Evolutionary conservation across 2,888 invertebrate genomes (phyloP), one percentile per base, ranked within the genome.

Genomic region (Epiblema foenella): DNA sequence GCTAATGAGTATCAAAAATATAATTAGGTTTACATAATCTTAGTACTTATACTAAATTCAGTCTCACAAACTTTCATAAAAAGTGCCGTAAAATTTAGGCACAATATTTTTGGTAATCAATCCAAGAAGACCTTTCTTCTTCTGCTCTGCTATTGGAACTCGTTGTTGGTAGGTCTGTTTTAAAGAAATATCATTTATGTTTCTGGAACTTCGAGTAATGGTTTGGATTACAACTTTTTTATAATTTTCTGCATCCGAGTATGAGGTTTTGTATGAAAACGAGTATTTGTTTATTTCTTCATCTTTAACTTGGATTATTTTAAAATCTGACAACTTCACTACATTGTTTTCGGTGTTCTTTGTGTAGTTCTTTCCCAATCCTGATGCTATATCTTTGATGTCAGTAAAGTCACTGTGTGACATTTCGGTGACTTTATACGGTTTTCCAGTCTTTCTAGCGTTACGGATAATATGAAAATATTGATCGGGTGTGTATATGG

Each of bases 21-120:
- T n/a, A n/a, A n/a, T n/a, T n/a, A n/a, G n/a, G n/a, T n/a, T n/a
- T n/a, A 24, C 4, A 24, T 24, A 24, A 24, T 24, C 24, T 3
- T 24, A 24, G 24, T 24, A 24, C 24, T 24, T 24, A 46, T n/a
- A 15, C 1, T 46, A 3, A n/a, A 9, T n/a, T 51, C 51, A 51
- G 51, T 51, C 51, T 51, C 18, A 51, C 51, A 51, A 51, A n/a
- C 1, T 46, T 46, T 46, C 46, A 46, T 46, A 46, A 46, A 46
- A 46, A 46, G 8, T 46, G 15, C 46, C 18, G 18, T 51, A 51
- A 51, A n/a, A 18, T 18, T 7, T 18, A 18, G 51, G 51, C 7
- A 51, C 51, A 5, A 51, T 51, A 33, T 51, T 51, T 51, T 51
- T 51, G 51, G 18, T 15, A 18, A 51, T 51, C 9, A 51, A 51